Evolutionary conservation across 2,797 vertebrate species (phyloP), one percentile per base, ranked within the genome.

Genomic region (Eulemur coronatus): DNA sequence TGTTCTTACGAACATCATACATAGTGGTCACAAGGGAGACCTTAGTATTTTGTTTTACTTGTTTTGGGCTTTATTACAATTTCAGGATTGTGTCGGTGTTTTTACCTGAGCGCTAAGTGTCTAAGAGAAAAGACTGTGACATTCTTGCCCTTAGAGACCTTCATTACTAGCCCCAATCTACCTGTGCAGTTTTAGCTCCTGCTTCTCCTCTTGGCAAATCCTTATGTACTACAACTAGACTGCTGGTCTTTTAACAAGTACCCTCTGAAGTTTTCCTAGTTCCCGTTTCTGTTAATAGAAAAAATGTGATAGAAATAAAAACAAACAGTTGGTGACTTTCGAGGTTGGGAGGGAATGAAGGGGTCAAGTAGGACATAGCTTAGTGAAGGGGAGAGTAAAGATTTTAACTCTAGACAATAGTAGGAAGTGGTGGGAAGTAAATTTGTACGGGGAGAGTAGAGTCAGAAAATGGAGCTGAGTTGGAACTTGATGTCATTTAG

Each of bases 1-100:
- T 94, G 57, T 97, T 96, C 78, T 65, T 59, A 67, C 0, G 24
- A 61, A 55, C 92, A 81, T 93, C 95, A 69, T 80, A 82, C 65
- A 1, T 43, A 35, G 70, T 38, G 33, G 65, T 90, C 55, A 94
- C 73, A 59, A 89, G 81, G 72, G 79, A 95, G 26, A 67, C 59
- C n/a, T 76, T 55, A 5, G 55, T 46, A 43, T 89, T 97, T 92
- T 57, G 30, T 81, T 91, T 93, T 72, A 38, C 63, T 80, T 92
- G 46, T 50, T 81, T 63, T 46, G 73, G 20, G 24, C 61, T 75
- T 94, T 81, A 35, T 91, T 73, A 33, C 82, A 43, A 82, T 90
- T 92, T 93, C 24, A 55, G 30, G 50, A 90, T 85, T 73, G 46
- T 87, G 81, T 84, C 26, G 24, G 14, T 72, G 48, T 70, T 94